Percentiles rank a stretch among this genome's conserved stretches.
These are phyloP conservation scores for Pseudorasbora parva DNA, from an alignment of 2,113 vertebrate species.

Conservation along the genomic window DNA sequence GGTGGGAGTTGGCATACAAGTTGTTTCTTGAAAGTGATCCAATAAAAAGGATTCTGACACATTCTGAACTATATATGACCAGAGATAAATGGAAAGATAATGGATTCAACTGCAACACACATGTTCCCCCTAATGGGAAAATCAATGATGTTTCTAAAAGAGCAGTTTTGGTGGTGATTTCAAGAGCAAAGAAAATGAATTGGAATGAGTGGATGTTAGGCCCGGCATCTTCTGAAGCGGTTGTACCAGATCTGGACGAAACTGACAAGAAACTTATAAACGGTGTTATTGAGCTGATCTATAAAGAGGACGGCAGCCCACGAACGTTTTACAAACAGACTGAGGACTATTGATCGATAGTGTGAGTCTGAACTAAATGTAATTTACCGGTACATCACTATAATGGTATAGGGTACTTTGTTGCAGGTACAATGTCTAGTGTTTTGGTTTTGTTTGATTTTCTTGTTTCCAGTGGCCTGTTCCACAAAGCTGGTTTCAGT, in stretches of 20 bases:
- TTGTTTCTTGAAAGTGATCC: background rate
- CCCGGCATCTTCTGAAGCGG: background rate
- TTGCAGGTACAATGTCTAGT: background rate
- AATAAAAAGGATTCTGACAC: background rate
- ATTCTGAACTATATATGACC: background rate
- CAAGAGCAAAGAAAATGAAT: background rate
- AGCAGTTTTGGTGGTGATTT: conserved; percentile 11
- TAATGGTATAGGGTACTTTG: too few species aligned
- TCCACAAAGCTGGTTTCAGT: too few species aligned
- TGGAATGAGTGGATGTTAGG: background rate
- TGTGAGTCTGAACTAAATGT: too few species aligned
- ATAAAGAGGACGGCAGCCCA: conserved; percentile 6
- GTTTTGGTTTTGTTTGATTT: too few species aligned
- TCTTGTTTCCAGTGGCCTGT: too few species aligned
- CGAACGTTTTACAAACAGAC: background rate
- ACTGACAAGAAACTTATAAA: background rate
- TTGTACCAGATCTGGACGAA: background rate
- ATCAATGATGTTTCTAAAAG: background rate
- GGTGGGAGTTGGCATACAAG: background rate
- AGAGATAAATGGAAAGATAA: background rate
- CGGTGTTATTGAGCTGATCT: background rate
- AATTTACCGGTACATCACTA: too few species aligned
- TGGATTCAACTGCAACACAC: background rate
- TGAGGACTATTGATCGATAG: too few species aligned
- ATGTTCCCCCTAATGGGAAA: background rate